Evolutionary conservation across 2,797 vertebrate genomes (phyloP).

Genomic region (Lutjanus argentimaculatus): DNA sequence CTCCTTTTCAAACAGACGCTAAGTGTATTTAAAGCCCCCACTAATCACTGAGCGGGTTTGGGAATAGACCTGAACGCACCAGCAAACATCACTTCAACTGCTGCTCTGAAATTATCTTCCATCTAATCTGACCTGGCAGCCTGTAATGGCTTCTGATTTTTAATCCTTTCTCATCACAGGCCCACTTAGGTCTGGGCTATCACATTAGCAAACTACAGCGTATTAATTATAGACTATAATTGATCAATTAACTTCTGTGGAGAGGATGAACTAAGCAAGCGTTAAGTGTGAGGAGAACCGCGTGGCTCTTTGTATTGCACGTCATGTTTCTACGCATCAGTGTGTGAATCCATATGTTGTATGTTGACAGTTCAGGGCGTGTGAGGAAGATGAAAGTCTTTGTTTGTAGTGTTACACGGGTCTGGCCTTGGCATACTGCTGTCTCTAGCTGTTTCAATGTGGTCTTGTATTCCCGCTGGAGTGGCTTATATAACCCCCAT

Average conservation of each 20-base stretch:
- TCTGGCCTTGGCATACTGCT: constrained; percentile 27
- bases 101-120: constrained; percentile 43
- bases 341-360: constrained; percentile 20
- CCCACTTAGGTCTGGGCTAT: constrained; percentile 43
- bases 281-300: constrained; percentile 16
- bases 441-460: constrained; percentile 46
- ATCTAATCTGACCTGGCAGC: constrained; percentile 66
- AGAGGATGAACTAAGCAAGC: constrained; percentile 16
- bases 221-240: constrained; percentile 62
- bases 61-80: constrained; percentile 24
- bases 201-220: constrained; percentile 40
- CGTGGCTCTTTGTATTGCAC: not conserved
- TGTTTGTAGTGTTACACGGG: constrained; percentile 17
- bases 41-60: constrained; percentile 29
- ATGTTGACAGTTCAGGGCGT: constrained; percentile 3
- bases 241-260: constrained; percentile 46
- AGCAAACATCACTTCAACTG: constrained; percentile 24
- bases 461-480: constrained; percentile 54
- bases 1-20: constrained; percentile 16
- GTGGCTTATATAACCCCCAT: constrained; percentile 65
- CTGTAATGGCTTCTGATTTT: constrained; percentile 61
- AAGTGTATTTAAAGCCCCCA: constrained; percentile 25
- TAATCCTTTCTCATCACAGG: constrained; percentile 52
- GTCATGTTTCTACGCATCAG: not conserved
- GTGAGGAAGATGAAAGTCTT: constrained; percentile 11